These are phyloP conservation scores for Leptinotarsa undecemlineata DNA, from an alignment of 1,140 invertebrate species.

Conservation along the genomic window DNA sequence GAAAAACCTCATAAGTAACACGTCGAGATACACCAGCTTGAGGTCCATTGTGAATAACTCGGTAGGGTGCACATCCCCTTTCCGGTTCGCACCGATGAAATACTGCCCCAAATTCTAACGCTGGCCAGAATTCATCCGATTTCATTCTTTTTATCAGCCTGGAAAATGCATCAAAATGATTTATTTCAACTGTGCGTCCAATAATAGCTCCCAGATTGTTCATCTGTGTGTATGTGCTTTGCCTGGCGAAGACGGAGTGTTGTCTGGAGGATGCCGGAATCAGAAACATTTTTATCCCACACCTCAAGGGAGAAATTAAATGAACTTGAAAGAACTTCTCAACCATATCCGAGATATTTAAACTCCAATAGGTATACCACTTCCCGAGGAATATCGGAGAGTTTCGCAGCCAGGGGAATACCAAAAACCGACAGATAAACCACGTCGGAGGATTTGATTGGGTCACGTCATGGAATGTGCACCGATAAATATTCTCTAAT, in stretches of 20 bases:
- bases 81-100: constrained; percentile 6
- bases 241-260: constrained; percentile 17
- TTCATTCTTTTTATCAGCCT: constrained; percentile 12
- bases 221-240: constrained; percentile 21
- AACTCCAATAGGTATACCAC: constrained; percentile 20
- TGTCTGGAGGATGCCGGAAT: constrained; percentile 19
- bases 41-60: constrained; percentile 14
- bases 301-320: constrained; percentile 18
- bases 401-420: background rate
- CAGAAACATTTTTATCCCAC: constrained; percentile 22
- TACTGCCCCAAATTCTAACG: background rate
- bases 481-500: constrained; percentile 10
- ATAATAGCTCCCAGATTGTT: constrained; percentile 23
- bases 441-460: background rate
- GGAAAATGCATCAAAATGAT: constrained; percentile 19
- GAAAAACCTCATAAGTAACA: constrained; percentile 19
- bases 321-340: constrained; percentile 16
- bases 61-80: constrained; percentile 1
- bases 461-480: background rate
- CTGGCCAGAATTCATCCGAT: constrained; percentile 3
- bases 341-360: constrained; percentile 23
- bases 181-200: constrained; percentile 9
- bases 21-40: constrained; percentile 19
- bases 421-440: constrained; percentile 15
- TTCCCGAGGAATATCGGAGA: constrained; percentile 7